phyloP scores from a whole-genome alignment of 2,113 vertebrate species.

The Syngnathoides biaculeatus region DNA sequence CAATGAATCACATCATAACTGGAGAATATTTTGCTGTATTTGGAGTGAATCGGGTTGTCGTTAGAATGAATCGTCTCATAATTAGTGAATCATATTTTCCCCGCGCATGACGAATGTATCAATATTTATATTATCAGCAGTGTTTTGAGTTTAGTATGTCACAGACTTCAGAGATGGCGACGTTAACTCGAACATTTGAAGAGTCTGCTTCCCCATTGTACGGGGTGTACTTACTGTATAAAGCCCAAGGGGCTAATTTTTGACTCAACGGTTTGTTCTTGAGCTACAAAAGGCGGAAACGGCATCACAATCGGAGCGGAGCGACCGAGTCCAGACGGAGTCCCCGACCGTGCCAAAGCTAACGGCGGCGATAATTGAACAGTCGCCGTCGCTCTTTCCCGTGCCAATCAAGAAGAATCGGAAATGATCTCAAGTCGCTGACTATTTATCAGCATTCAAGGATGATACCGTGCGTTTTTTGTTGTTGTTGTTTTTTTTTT shows the following conservation, averaged over 20 bases:
- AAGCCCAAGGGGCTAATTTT: slow-evolving; percentile 1
- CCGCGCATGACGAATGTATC: background rate
- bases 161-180: background rate
- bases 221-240: background rate
- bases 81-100: background rate
- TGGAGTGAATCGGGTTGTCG: background rate
- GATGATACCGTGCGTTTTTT: background rate
- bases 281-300: background rate
- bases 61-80: background rate
- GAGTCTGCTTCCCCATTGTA: background rate
- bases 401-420: background rate
- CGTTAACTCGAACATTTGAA: background rate
- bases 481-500: no score
- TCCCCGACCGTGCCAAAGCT: background rate
- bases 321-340: background rate
- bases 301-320: background rate
- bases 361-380: slow-evolving; percentile 3
- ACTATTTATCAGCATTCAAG: background rate
- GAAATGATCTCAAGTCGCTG: background rate
- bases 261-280: background rate
- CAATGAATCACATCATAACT: background rate
- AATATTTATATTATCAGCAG: background rate
- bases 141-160: background rate
- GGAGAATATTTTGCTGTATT: background rate
- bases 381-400: background rate